These are phyloP conservation scores for Planococcus citri DNA, from an alignment of 1,140 invertebrate species.

Conservation along the genomic window DNA sequence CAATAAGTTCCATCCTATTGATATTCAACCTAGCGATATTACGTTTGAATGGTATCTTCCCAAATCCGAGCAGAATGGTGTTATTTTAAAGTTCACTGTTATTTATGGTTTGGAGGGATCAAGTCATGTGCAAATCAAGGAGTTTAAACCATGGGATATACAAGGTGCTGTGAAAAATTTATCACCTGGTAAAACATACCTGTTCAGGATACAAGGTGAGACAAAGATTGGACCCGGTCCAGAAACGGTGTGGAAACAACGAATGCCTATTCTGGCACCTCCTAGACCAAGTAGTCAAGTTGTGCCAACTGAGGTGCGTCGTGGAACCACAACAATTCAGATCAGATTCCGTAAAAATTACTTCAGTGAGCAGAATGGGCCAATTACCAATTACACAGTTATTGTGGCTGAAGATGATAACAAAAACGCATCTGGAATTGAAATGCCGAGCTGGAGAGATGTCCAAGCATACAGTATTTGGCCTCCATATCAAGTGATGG, in stretches of 20 bases:
- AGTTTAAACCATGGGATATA: conserved; percentile 55
- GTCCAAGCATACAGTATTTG: conserved; percentile 78
- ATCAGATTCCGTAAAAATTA: conserved; percentile 80
- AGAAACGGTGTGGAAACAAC: conserved; percentile 55
- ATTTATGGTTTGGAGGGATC: conserved; percentile 60
- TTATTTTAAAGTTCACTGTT: conserved; percentile 65
- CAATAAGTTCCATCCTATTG: conserved; percentile 56
- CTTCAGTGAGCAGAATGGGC: conserved; percentile 78
- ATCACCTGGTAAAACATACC: conserved; percentile 66
- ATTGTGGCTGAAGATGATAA: conserved; percentile 81
- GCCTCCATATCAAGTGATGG: conserved; percentile 83
- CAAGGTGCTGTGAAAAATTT: conserved; percentile 57
- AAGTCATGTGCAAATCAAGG: conserved; percentile 42
- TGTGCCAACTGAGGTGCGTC: conserved; percentile 65
- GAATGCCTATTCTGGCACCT: conserved; percentile 72
- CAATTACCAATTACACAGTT: conserved; percentile 74
- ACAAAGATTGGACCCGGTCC: conserved; percentile 70
- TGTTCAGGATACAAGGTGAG: conserved; percentile 72
- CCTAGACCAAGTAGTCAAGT: conserved; percentile 61
- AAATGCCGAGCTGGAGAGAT: conserved; percentile 83
- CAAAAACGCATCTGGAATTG: conserved; percentile 61
- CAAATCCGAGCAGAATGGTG: conserved; percentile 63
- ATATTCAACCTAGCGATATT: conserved; percentile 68
- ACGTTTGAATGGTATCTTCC: conserved; percentile 71
- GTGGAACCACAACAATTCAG: conserved; percentile 65